A percentile compares a stretch with the other conserved stretches of the same genome.
phyloP scores from a whole-genome alignment of 1,140 invertebrate genomes.

The Muscidifurax raptorellus region DNA sequence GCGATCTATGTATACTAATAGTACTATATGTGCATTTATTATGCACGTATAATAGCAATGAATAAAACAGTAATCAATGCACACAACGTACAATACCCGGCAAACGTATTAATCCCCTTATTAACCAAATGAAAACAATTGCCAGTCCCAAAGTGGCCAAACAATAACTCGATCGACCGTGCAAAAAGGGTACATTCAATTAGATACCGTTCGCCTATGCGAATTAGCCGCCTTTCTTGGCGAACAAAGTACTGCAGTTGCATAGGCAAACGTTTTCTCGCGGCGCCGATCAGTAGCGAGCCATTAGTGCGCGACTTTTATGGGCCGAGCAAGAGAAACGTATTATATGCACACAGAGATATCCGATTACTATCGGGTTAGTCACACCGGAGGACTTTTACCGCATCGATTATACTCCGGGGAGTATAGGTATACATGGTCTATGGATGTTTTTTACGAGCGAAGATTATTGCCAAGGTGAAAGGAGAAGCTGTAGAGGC shows the following conservation, averaged over 20 bases:
- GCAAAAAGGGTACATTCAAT: neutral
- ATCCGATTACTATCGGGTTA: constrained; percentile 1
- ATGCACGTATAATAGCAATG: too few species aligned
- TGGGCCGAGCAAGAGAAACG: constrained; percentile 52
- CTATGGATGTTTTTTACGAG: neutral
- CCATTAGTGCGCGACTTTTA: constrained; percentile 19
- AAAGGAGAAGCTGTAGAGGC: neutral
- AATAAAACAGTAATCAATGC: neutral
- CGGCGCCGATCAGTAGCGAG: neutral
- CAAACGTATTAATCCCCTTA: too few species aligned
- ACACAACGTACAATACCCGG: too few species aligned
- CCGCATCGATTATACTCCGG: neutral
- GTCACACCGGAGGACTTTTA: neutral
- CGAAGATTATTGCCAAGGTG: constrained; percentile 42
- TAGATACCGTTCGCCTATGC: neutral
- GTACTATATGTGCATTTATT: too few species aligned
- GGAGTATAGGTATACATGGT: neutral
- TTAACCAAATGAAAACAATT: neutral
- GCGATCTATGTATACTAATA: too few species aligned
- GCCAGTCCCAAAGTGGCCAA: neutral
- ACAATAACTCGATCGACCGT: neutral
- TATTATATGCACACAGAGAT: constrained; percentile 45
- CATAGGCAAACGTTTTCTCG: neutral
- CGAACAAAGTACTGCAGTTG: neutral
- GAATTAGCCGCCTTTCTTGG: neutral